Base-by-base conservation (phyloP, 2,888 invertebrate species). In the Dolichopus griseipennis region DNA sequence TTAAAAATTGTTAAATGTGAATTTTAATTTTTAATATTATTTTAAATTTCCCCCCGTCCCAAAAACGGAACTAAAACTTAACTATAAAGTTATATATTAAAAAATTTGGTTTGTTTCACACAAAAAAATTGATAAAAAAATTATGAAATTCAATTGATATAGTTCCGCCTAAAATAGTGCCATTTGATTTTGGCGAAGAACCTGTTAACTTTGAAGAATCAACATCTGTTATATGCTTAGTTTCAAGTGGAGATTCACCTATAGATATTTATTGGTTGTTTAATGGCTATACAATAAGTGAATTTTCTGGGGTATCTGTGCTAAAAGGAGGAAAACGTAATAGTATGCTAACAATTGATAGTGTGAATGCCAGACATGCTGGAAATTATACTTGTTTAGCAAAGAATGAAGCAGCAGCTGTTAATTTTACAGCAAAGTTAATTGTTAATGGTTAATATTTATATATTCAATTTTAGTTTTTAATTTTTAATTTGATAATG, bases 91-190 rank as follows among this genome's bases (percentile, higher is more conserved):
- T 6, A 62, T 9, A 62, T 62, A 15, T 9, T n/a, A 7, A 20
- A 20, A 21, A 62, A n/a, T 20, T 62, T 9, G 6, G 62, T 62
- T 20, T 15, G 33, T 18, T n/a, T n/a, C n/a, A n/a, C n/a, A n/a
- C n/a, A n/a, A n/a, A n/a, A n/a, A n/a, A n/a, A n/a, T n/a, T 27
- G 2, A 9, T 6, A 37, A 7, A 64, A 64, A 33, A 34, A 64
- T 34, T 64, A 34, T 64, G 33, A 4, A n/a, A 9, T n/a, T 64
- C n/a, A n/a, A n/a, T n/a, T n/a, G 10, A n/a, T 69, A 63, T 71
- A 92, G 93, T 88, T 84, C 86, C 88, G 77, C 92, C 92, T 71
- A 88, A 90, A 84, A 87, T 90, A 78, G 86, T 86, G 75, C 88
- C 89, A 72, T 92, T 92, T 80, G 83, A 87, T 74, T 92, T 92